phyloP scores from a whole-genome alignment of 2,113 vertebrate genomes.

The Ammodytes dubius region DNA sequence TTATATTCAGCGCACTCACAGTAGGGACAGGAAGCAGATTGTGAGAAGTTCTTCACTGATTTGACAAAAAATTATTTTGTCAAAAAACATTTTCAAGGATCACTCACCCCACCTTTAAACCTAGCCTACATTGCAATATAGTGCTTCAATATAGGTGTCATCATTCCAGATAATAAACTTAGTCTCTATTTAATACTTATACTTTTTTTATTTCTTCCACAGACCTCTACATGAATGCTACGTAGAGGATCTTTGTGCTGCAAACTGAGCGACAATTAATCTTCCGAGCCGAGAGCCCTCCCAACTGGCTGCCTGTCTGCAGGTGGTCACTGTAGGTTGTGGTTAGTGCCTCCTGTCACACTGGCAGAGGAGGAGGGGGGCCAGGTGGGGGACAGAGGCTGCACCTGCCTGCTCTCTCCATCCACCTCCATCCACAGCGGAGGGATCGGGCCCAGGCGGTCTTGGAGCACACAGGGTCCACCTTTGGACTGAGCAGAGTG shows the following conservation, averaged over 20 bases:
- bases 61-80: too few relatives aligned
- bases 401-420: constrained; percentile 46
- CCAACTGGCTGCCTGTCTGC: constrained; percentile 7
- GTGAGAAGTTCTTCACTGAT: too few relatives aligned
- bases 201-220: constrained; percentile 22
- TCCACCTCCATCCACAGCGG: constrained; percentile 10
- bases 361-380: constrained; percentile 69
- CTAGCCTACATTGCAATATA: neutral
- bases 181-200: neutral
- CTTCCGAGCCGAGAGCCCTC: constrained; percentile 15
- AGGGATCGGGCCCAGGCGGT: neutral
- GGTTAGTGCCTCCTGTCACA: constrained; percentile 55
- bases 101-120: neutral
- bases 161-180: neutral
- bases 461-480: neutral
- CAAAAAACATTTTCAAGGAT: too few relatives aligned
- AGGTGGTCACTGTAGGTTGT: constrained; percentile 26
- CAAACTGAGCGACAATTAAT: constrained; percentile 32
- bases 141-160: neutral
- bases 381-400: constrained; percentile 51
- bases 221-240: constrained; percentile 42
- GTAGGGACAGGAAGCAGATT: too few relatives aligned
- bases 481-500: constrained; percentile 10
- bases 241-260: constrained; percentile 23
- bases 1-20: too few relatives aligned